Conservation (phyloP, 2,888 invertebrate species). For the Eristalinus sepulchralis region DNA sequence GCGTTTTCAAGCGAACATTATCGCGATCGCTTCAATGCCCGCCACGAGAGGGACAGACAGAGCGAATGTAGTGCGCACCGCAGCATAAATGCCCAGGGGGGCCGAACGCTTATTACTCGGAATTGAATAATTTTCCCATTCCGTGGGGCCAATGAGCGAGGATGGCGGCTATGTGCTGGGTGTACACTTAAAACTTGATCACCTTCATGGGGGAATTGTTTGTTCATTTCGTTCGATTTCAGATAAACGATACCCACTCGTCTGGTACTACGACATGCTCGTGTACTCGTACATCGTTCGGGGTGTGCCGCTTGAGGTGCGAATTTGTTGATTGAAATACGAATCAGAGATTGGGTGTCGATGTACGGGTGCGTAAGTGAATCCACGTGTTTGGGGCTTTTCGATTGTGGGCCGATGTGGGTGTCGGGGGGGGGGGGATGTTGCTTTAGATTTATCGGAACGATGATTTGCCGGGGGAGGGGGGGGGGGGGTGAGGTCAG, state of each 20-base stretch:
- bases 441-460: neutral
- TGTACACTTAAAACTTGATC: constrained; percentile 57
- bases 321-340: constrained; percentile 15
- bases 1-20: constrained; percentile 55
- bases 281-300: neutral
- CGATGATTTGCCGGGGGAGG: neutral
- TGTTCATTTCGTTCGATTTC: constrained; percentile 8
- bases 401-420: neutral
- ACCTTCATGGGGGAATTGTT: constrained; percentile 47
- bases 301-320: constrained; percentile 20
- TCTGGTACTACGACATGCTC: neutral
- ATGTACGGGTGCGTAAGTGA: neutral
- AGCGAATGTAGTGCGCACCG: constrained; percentile 36
- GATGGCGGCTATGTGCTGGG: constrained; percentile 9
- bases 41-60: constrained; percentile 25
- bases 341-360: neutral
- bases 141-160: constrained; percentile 29
- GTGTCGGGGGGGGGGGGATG: neutral
- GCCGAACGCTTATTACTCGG: constrained; percentile 57
- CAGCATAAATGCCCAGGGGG: constrained; percentile 43
- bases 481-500: neutral
- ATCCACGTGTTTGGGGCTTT: neutral
- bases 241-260: neutral
- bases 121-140: constrained; percentile 63
- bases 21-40: constrained; percentile 60